Percentiles rank a stretch among this genome's conserved stretches.
Conservation (phyloP, 1,140 invertebrate genomes). For the Pentalonia nigronervosa region DNA sequence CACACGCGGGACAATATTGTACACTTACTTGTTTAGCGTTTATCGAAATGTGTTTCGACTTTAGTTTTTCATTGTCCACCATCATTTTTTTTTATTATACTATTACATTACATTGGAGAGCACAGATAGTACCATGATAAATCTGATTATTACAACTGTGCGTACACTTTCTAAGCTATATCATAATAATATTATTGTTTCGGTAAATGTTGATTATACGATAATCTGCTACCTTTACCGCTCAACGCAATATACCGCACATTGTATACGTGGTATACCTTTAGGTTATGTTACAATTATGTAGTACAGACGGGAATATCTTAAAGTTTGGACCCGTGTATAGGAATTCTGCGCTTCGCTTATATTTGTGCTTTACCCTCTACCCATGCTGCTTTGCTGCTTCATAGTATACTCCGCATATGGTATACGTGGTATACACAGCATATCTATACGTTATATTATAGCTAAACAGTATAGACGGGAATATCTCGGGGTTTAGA, state of each 20-base stretch:
- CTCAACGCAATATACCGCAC: no score
- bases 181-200: background rate
- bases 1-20: background rate
- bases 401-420: background rate
- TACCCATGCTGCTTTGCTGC: no score
- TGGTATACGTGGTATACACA: background rate
- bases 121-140: background rate
- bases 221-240: no score
- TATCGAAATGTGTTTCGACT: background rate
- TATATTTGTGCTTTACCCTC: background rate
- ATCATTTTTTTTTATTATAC: background rate
- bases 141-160: constrained; percentile 17
- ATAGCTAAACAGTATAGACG: background rate
- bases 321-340: no score
- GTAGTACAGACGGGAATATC: no score
- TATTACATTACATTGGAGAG: background rate
- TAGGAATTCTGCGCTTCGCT: no score
- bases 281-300: no score
- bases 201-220: background rate
- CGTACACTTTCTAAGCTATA: background rate
- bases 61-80: background rate
- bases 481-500: background rate
- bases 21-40: background rate
- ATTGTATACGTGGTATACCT: no score
- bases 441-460: background rate